Evolutionary conservation across 1,140 invertebrate genomes (phyloP).

Genomic region (Nixonia krombeini): DNA sequence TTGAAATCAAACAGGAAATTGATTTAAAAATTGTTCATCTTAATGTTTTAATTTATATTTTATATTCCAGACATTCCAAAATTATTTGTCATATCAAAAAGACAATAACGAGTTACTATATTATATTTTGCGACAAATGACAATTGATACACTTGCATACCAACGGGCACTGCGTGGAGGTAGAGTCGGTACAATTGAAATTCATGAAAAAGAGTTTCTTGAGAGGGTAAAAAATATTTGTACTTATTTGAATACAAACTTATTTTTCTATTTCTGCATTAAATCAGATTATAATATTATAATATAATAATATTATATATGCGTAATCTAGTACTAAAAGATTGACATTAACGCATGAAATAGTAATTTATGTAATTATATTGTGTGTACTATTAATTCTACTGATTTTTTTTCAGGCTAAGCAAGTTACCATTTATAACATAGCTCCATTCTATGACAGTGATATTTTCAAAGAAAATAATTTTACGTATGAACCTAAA

Average conservation of each 20-base stretch:
- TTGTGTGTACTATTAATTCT: slow-evolving; percentile 24
- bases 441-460: slow-evolving; percentile 94
- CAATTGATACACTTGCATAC: slow-evolving; percentile 91
- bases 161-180: slow-evolving; percentile 85
- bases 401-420: slow-evolving; percentile 77
- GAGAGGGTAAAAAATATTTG: slow-evolving; percentile 79
- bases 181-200: slow-evolving; percentile 84
- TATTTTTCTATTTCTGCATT: neutral
- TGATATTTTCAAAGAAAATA: slow-evolving; percentile 90
- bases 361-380: too few relatives aligned
- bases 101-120: slow-evolving; percentile 97
- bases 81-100: slow-evolving; percentile 93
- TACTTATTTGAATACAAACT: too few relatives aligned
- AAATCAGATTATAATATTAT: too few relatives aligned
- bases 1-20: slow-evolving; percentile 2
- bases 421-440: slow-evolving; percentile 93
- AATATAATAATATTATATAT: too few relatives aligned
- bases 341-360: too few relatives aligned
- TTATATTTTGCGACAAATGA: slow-evolving; percentile 94
- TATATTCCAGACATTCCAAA: slow-evolving; percentile 89
- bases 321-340: too few relatives aligned
- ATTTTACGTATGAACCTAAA: slow-evolving; percentile 88
- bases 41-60: slow-evolving; percentile 35
- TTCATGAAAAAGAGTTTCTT: slow-evolving; percentile 91
- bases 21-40: neutral